Conservation (phyloP, 2,888 invertebrate genomes). For the Sylvicola cinctus region DNA sequence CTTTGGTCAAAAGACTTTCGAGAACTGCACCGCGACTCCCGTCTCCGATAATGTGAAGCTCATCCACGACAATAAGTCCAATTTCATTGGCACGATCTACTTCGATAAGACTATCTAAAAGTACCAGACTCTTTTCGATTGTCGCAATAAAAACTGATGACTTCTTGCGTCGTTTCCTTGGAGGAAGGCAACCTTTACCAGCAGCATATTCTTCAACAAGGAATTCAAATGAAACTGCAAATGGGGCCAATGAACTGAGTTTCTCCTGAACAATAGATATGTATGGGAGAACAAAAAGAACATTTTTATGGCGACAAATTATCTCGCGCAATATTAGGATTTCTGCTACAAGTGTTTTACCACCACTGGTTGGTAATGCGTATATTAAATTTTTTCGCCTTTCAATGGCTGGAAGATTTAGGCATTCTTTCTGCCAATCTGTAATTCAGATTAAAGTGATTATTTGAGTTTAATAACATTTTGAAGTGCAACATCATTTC, state of each 20-base stretch:
- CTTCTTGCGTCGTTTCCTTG: constrained; percentile 48
- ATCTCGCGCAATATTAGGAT: constrained; percentile 78
- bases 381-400: constrained; percentile 68
- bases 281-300: constrained; percentile 78
- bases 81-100: constrained; percentile 48
- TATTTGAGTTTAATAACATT: constrained; percentile 5
- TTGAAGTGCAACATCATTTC: constrained; percentile 9
- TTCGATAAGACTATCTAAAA: constrained; percentile 74
- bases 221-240: constrained; percentile 73
- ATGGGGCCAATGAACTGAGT: constrained; percentile 52
- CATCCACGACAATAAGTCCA: constrained; percentile 72
- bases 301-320: constrained; percentile 59
- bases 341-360: constrained; percentile 93
- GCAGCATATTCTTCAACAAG: constrained; percentile 90
- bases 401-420: constrained; percentile 52
- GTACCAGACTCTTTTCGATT: constrained; percentile 78
- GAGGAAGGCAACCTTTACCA: constrained; percentile 69
- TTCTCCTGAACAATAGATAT: constrained; percentile 97
- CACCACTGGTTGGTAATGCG: constrained; percentile 88
- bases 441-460: constrained; percentile 11
- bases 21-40: constrained; percentile 62
- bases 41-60: constrained; percentile 85
- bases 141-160: constrained; percentile 78
- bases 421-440: constrained; percentile 93
- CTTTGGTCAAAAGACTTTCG: constrained; percentile 66